These are phyloP conservation scores for Zaprionus gabonicus DNA, from an alignment of 1,140 invertebrate genomes.

Conservation along the genomic window DNA sequence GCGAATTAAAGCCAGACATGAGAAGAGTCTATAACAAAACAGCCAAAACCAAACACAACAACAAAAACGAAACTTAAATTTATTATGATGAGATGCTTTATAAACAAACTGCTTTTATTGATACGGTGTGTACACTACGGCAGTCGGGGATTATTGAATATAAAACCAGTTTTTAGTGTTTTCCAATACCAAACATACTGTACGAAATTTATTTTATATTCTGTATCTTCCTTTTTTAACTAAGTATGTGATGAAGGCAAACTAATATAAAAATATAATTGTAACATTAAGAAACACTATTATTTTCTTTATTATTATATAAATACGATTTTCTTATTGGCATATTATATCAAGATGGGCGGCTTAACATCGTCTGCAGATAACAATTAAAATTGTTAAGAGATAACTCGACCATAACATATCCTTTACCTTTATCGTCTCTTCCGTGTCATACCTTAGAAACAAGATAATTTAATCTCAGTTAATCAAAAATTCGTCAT, in stretches of 20 bases:
- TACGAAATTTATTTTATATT: background rate
- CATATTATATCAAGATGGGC: background rate
- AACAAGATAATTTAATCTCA: background rate
- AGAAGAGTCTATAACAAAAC: background rate
- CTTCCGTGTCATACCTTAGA: background rate
- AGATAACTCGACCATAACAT: background rate
- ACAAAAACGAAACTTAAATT: background rate
- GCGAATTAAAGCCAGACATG: background rate
- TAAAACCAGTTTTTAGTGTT: background rate
- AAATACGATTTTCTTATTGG: background rate
- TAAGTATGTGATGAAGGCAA: background rate
- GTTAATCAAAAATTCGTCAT: background rate
- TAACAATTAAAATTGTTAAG: background rate
- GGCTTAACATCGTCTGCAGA: background rate
- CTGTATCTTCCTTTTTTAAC: background rate
- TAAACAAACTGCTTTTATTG: background rate
- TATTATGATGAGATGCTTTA: slow-evolving; percentile 2
- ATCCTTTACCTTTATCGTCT: background rate
- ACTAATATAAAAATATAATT: background rate
- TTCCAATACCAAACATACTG: background rate
- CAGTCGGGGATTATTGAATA: background rate
- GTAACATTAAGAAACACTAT: no score
- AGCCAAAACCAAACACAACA: background rate
- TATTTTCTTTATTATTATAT: background rate
- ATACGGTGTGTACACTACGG: background rate